A percentile compares a stretch with the other conserved stretches of the same genome.
Evolutionary conservation across 2,113 vertebrate species (phyloP).

Genomic region (Pteropus alecto): DNA sequence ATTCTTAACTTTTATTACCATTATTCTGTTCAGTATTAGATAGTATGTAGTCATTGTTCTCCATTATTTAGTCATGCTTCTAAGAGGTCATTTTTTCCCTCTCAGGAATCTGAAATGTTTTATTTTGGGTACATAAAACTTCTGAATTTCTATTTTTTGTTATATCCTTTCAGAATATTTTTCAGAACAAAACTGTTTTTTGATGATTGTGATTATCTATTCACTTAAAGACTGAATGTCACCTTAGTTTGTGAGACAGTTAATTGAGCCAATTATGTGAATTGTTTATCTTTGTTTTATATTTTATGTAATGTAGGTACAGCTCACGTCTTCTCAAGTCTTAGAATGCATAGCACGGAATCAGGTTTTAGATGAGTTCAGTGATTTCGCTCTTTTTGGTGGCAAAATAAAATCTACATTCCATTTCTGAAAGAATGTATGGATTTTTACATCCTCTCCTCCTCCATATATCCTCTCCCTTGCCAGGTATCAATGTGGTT

Average conservation of each 20-base stretch:
- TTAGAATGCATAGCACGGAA: background rate
- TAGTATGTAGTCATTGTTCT: background rate
- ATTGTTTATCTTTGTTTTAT: slow-evolving; percentile 5
- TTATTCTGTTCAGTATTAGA: background rate
- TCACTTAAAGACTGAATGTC: background rate
- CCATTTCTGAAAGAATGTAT: background rate
- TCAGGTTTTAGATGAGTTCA: background rate
- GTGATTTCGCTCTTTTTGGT: background rate
- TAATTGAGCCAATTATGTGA: background rate
- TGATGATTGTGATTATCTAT: background rate
- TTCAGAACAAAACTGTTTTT: slow-evolving; percentile 11
- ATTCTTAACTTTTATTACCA: background rate
- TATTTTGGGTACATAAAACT: background rate
- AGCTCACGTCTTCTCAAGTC: background rate
- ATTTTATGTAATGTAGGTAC: background rate
- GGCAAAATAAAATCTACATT: background rate
- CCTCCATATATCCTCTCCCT: background rate
- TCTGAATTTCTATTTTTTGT: background rate
- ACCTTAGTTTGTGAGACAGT: background rate
- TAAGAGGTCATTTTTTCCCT: background rate
- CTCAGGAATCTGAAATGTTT: background rate
- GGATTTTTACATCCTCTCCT: background rate
- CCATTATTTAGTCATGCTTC: background rate
- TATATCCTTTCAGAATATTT: background rate
- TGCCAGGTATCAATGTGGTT: background rate